These are phyloP conservation scores for Cichlasoma orientale DNA, from an alignment of 2,797 vertebrate species.

Conservation along the genomic window DNA sequence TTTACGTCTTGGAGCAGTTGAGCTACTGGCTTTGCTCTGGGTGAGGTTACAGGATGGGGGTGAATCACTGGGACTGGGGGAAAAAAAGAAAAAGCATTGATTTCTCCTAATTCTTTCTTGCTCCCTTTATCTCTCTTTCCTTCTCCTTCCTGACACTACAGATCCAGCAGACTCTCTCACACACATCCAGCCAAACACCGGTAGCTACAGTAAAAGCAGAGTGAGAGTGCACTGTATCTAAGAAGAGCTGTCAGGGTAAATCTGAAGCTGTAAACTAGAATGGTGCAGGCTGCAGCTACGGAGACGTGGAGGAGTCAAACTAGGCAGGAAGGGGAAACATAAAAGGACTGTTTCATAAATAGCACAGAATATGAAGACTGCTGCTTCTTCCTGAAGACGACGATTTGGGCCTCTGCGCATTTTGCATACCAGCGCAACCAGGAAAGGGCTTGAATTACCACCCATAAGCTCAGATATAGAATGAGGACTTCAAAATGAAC, in stretches of 20 bases:
- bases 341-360: conserved; percentile 63
- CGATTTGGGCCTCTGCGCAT: conserved; percentile 28
- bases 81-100: neutral
- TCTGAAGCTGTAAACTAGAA: conserved; percentile 47
- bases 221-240: conserved; percentile 16
- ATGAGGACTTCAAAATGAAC: conserved; percentile 36
- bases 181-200: conserved; percentile 15
- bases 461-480: conserved; percentile 28
- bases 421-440: conserved; percentile 45
- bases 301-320: conserved; percentile 60
- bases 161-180: neutral
- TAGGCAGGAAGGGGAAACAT: conserved; percentile 33
- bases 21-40: conserved; percentile 12
- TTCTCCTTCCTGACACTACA: neutral
- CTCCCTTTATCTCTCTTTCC: neutral
- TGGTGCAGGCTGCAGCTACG: conserved; percentile 57
- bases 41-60: conserved; percentile 3
- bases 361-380: conserved; percentile 45
- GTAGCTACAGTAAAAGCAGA: conserved; percentile 32
- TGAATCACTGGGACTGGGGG: conserved; percentile 10
- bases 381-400: conserved; percentile 25
- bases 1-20: conserved; percentile 33
- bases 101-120: neutral
- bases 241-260: conserved; percentile 55
- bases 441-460: conserved; percentile 46